Evolutionary conservation across 1,140 invertebrate species (phyloP).

Genomic region (Andrena cerasifolii): DNA sequence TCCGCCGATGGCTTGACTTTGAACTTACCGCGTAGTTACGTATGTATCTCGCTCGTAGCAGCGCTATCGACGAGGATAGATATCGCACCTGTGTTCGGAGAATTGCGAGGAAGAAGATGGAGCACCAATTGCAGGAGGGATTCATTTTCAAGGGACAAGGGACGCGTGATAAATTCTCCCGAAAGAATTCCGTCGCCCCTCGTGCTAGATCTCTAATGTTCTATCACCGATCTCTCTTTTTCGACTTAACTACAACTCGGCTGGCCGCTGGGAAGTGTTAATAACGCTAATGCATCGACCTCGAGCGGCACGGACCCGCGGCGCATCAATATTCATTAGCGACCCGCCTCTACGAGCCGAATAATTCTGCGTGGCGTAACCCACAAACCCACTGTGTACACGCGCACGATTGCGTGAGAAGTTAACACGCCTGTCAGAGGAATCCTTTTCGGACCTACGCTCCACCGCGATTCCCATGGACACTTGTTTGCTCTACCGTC

Average conservation of each 20-base stretch:
- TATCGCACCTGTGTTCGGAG: too few relatives aligned
- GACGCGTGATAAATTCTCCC: background rate
- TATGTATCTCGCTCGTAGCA: too few relatives aligned
- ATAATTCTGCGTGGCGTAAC: conserved; percentile 63
- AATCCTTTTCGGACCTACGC: conserved; percentile 11
- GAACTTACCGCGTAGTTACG: background rate
- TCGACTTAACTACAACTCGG: background rate
- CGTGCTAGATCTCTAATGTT: background rate
- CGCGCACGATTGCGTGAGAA: conserved; percentile 20
- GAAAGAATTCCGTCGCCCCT: background rate
- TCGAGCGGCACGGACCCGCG: conserved; percentile 45
- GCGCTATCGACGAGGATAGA: too few relatives aligned
- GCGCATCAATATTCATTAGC: conserved; percentile 77
- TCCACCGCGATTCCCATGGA: conserved; percentile 9
- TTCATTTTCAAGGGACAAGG: too few relatives aligned
- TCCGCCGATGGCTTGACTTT: background rate
- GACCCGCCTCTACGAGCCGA: conserved; percentile 56
- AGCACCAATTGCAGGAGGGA: too few relatives aligned
- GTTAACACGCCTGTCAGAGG: conserved; percentile 14
- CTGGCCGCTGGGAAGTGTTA: conserved; percentile 63
- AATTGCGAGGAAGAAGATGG: too few relatives aligned
- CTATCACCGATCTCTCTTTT: background rate
- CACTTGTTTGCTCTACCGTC: conserved; percentile 26
- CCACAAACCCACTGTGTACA: conserved; percentile 60
- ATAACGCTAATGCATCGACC: conserved; percentile 77